Evolutionary conservation across 2,113 vertebrate species (phyloP).

Genomic region (Boulengeromyrus knoepffleri): DNA sequence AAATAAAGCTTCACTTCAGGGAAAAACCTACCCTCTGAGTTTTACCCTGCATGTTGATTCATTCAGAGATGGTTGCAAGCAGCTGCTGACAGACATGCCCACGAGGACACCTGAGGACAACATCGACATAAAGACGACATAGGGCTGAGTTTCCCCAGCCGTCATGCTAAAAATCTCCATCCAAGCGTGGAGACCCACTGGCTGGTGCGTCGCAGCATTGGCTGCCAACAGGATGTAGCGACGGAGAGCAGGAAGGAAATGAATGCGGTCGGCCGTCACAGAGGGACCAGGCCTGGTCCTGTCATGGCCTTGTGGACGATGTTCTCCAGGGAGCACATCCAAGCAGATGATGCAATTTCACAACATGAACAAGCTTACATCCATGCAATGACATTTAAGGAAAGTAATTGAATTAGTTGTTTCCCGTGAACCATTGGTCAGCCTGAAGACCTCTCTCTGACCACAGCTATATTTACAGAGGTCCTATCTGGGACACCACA

Average conservation of each 20-base stretch:
- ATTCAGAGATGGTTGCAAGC: neutral
- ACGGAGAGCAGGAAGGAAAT: neutral
- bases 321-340: neutral
- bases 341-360: neutral
- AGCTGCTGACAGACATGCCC: neutral
- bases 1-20: neutral
- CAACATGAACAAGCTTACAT: slow-evolving; percentile 24
- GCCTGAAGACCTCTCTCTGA: neutral
- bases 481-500: neutral
- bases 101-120: neutral
- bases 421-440: slow-evolving; percentile 40
- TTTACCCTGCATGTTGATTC: neutral
- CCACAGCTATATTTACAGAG: slow-evolving; percentile 8
- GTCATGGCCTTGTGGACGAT: neutral
- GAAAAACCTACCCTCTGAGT: neutral
- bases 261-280: neutral
- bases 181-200: neutral
- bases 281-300: neutral
- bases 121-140: neutral
- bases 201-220: neutral
- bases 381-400: slow-evolving; percentile 30
- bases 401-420: slow-evolving; percentile 54
- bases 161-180: neutral
- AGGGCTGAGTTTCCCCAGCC: neutral
- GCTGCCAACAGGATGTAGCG: neutral